Evolutionary conservation across 2,797 vertebrate species (phyloP), one percentile per base, ranked within the genome.

Genomic region (Gymnopithys bicolor): DNA sequence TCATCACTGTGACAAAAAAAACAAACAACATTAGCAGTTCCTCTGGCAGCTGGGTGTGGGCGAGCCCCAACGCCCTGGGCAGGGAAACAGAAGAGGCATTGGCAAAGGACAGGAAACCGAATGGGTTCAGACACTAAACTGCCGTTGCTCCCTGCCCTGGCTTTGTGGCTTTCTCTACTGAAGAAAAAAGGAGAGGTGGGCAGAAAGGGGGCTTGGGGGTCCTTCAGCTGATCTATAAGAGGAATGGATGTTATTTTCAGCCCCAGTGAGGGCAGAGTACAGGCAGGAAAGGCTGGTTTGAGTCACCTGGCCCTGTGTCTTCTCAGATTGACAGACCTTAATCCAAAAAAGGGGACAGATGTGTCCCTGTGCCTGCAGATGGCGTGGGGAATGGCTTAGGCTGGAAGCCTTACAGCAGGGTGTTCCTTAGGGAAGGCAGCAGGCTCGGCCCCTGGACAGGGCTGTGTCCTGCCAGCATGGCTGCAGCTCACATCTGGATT

Each of bases 71-170:
- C 21, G 33, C 21, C 39, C 51, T 53, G 89, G 46, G 46, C 18
- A 87, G 86, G 68, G 64, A 95, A 95, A 63, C 83, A 95, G 92
- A 95, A 95, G 85, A 90, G 74, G 76, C 62, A 94, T 95, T 94
- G 86, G 88, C 93, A 91, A 84, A 86, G 73, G 70, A 86, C 59
- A 82, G 77, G 81, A 94, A 91, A 84, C 46, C 39, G 68, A n/a
- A 87, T 0, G 33, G 70, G 48, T 63, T 87, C 70, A 89, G 84
- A 87, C 92, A 90, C 52, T 45, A 12, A 84, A 76, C 77, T 37
- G 83, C 66, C 52, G 48, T 51, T 56, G 48, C 43, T 87, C 81
- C 78, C n/a, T 13, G 0, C 89, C 73, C 62, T 1, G 1, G 30
- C 39, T 81, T 58, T 94, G 83, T 1, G 22, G 58, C 45, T 94